Evolutionary conservation across 1,140 invertebrate species (phyloP).

Genomic region (Aphis gossypii): DNA sequence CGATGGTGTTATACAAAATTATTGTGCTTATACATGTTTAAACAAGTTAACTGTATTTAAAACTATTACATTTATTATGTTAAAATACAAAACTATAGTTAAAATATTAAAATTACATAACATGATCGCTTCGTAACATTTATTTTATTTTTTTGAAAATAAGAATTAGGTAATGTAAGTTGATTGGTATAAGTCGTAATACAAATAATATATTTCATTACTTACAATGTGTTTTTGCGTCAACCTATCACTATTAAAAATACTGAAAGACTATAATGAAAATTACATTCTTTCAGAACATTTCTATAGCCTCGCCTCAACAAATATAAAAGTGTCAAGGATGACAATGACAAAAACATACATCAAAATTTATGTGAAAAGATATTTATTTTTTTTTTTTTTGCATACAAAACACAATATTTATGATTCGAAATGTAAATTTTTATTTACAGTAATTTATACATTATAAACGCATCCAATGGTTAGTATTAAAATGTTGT

Average conservation of each 20-base stretch:
- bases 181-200: background rate
- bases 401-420: background rate
- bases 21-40: background rate
- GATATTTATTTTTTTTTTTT: background rate
- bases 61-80: background rate
- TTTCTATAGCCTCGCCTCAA: background rate
- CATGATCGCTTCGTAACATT: background rate
- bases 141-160: background rate
- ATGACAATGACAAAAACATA: background rate
- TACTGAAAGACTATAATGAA: background rate
- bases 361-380: background rate
- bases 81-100: background rate
- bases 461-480: background rate
- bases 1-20: background rate
- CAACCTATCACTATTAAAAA: constrained; percentile 18
- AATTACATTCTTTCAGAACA: background rate
- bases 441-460: background rate
- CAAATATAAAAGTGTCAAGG: background rate
- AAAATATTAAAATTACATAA: background rate
- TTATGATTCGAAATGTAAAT: background rate
- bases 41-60: background rate
- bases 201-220: background rate
- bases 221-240: background rate
- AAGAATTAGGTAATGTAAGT: background rate
- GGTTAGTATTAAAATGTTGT: background rate